Base-by-base conservation (phyloP, 2,888 invertebrate species). In the Aphidius colemani region DNA sequence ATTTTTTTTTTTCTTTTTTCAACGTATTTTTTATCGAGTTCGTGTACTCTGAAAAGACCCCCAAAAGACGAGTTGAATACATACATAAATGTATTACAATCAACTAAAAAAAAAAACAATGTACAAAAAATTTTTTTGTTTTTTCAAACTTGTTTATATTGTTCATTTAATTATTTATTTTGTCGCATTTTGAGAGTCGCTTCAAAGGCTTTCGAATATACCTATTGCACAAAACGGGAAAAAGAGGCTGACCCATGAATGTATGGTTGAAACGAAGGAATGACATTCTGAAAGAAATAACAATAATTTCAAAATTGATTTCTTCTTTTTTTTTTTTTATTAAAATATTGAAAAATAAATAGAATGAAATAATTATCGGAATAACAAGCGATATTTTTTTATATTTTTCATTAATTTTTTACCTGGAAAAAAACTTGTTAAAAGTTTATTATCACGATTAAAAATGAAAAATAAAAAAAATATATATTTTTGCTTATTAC, bases 211-310 rank as follows among this genome's bases (percentile, higher is more conserved):
- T 67, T 70, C 67, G 66, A 70, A 72, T 77, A 76, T 82, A 82
- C 81, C 82, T 82, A 82, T 81, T 80, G 80, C 79, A 74, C 82
- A 81, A 82, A 81, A 81, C 79, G 82, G 82, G 81, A 82, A 81
- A 81, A 81, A 78, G 81, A 81, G 80, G 80, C 80, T 82, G 82
- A 81, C 79, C 82, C 82, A 82, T 76, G 82, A 80, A 81, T 82
- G 81, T 80, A 82, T 80, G 76, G 81, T 75, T 77, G 82, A 78
- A 79, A 81, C 81, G 78, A 82, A 79, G 75, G 82, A 80, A 79
- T 80, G 82, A 77, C 78, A 77, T 77, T 82, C 63, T 61, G 63
- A 63, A 65, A 67, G 64, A 67, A 65, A 63, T 51, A 67, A 63
- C 51, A 64, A 51, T 59, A 30, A 57, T 40, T 57, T 57, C 55